Evolutionary conservation across 1,140 invertebrate species (phyloP).

Genomic region (Belonocnema kinseyi): DNA sequence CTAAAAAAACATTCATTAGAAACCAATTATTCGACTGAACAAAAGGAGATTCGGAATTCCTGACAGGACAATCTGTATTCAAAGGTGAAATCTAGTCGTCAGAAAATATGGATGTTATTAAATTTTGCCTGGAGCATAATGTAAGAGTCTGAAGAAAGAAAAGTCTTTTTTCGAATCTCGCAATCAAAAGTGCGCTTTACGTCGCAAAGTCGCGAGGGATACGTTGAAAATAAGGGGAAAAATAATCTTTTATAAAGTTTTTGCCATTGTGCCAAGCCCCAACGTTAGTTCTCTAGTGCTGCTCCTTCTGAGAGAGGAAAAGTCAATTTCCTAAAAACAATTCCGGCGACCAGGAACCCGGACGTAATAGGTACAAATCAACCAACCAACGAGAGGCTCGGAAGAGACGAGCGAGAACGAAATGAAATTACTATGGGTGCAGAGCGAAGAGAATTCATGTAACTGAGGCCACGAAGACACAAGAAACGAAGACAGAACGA

Average conservation of each 20-base stretch:
- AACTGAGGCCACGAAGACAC: conserved; percentile 23
- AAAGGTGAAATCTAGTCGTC: neutral
- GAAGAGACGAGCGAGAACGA: conserved; percentile 55
- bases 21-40: too few species aligned
- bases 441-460: conserved; percentile 53
- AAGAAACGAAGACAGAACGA: neutral
- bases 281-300: conserved; percentile 24
- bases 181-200: conserved; percentile 7
- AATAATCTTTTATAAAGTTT: conserved; percentile 10
- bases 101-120: neutral
- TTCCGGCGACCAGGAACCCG: conserved; percentile 55
- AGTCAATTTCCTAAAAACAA: conserved; percentile 68
- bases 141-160: neutral
- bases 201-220: conserved; percentile 2
- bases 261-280: neutral
- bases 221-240: neutral
- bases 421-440: conserved; percentile 60
- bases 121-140: neutral
- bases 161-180: neutral
- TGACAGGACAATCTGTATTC: neutral
- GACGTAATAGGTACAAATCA: conserved; percentile 61
- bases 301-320: conserved; percentile 54
- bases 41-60: too few species aligned
- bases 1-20: too few species aligned
- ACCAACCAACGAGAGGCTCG: conserved; percentile 43